Evolutionary conservation across 2,888 invertebrate genomes (phyloP).

Genomic region (Julus scanicus): DNA sequence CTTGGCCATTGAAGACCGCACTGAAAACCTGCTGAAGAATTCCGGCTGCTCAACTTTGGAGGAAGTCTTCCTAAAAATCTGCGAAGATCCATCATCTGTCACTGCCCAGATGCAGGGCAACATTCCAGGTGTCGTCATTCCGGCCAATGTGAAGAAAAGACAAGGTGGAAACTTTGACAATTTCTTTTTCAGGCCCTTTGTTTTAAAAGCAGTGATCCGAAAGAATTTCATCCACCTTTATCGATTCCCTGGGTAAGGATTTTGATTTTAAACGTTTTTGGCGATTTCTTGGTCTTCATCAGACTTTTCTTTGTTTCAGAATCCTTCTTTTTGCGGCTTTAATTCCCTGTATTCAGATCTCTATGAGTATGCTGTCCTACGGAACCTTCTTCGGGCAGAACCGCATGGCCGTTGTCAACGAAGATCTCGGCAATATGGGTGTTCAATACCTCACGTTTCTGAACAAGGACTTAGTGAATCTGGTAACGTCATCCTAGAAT

Average conservation of each 20-base stretch:
- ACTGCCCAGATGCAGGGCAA: not conserved
- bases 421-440: not conserved
- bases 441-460: not conserved
- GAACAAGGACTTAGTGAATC: not conserved
- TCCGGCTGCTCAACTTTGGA: not conserved
- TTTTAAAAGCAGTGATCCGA: not conserved
- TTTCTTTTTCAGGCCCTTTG: not conserved
- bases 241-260: not conserved
- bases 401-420: not conserved
- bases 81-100: not conserved
- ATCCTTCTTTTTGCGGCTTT: not conserved
- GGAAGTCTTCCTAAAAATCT: not conserved
- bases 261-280: not conserved
- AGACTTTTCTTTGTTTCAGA: not conserved
- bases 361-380: not conserved
- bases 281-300: not conserved
- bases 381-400: not conserved
- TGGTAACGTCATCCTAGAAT: not conserved
- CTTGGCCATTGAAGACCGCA: not conserved
- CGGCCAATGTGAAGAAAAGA: not conserved
- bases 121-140: not conserved
- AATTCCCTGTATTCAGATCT: not conserved
- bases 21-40: not conserved
- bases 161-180: not conserved
- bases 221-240: not conserved